Conservation (phyloP, 53 echinoderm and acorn worm genomes). For the Echinometra lucunter region DNA sequence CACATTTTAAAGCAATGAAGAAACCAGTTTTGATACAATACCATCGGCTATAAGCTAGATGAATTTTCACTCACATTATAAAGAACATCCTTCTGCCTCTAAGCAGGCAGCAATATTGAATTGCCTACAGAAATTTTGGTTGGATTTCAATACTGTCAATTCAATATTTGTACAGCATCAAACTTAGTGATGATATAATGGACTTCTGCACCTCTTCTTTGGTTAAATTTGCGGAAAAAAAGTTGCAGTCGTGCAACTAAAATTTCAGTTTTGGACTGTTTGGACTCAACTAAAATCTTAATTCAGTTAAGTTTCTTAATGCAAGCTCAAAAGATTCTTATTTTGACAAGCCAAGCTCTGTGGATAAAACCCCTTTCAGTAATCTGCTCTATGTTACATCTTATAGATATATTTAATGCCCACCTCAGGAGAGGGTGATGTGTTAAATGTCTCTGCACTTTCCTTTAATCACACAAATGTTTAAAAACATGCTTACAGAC, state of each 20-base stretch:
- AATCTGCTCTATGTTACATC: not conserved
- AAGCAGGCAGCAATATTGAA: not conserved
- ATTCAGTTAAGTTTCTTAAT: not conserved
- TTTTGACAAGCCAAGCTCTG: not conserved
- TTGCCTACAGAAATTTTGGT: not conserved
- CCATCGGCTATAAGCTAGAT: not conserved
- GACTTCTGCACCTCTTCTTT: not conserved
- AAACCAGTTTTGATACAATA: not conserved
- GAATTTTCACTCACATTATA: not conserved
- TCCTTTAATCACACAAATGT: not conserved
- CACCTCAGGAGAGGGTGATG: not conserved
- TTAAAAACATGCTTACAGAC: not conserved
- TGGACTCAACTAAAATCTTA: not conserved
- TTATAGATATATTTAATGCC: not conserved
- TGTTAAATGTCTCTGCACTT: conserved; percentile 19
- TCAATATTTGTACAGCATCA: not conserved
- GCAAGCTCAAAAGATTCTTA: not conserved
- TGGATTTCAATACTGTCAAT: not conserved
- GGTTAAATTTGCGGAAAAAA: not conserved
- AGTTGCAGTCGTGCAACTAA: not conserved
- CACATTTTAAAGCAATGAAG: not conserved
- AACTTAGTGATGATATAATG: not conserved
- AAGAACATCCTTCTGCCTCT: not conserved
- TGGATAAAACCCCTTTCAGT: not conserved
- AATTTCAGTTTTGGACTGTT: not conserved